Conservation (phyloP, 2,113 vertebrate species). For the Poeciliopsis retropinna region DNA sequence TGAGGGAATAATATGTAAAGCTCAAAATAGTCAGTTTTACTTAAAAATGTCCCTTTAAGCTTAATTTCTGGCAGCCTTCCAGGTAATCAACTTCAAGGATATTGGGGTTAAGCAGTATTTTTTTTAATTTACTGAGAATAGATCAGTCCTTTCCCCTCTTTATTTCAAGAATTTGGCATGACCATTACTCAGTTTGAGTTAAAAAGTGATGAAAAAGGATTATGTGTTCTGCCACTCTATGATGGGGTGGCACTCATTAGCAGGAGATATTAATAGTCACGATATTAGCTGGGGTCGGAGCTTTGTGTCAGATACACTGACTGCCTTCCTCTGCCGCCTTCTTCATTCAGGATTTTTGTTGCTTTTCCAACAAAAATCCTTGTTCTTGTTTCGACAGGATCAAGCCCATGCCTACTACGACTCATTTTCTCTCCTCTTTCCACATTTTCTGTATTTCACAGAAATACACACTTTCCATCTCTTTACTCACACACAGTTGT, state of each 20-base stretch:
- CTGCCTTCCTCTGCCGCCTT: slow-evolving; percentile 11
- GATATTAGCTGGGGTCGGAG: slow-evolving; percentile 58
- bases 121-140: slow-evolving; percentile 20
- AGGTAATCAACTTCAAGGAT: background rate
- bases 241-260: slow-evolving; percentile 65
- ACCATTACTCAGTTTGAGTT: slow-evolving; percentile 55
- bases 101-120: background rate
- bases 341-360: background rate
- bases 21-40: too few relatives aligned
- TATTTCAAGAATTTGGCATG: slow-evolving; percentile 53
- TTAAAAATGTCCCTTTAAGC: background rate
- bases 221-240: slow-evolving; percentile 30
- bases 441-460: background rate
- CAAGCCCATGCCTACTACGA: slow-evolving; percentile 35
- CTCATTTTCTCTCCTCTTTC: slow-evolving; percentile 31
- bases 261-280: slow-evolving; percentile 66
- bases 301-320: slow-evolving; percentile 55
- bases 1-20: too few relatives aligned
- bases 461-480: slow-evolving; percentile 19
- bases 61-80: background rate
- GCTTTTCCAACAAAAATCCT: slow-evolving; percentile 19
- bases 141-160: slow-evolving; percentile 32
- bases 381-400: slow-evolving; percentile 4
- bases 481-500: slow-evolving; percentile 26
- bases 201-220: slow-evolving; percentile 65